These are phyloP conservation scores for Calosoma granatense DNA, from an alignment of 1,140 invertebrate genomes.

Conservation along the genomic window DNA sequence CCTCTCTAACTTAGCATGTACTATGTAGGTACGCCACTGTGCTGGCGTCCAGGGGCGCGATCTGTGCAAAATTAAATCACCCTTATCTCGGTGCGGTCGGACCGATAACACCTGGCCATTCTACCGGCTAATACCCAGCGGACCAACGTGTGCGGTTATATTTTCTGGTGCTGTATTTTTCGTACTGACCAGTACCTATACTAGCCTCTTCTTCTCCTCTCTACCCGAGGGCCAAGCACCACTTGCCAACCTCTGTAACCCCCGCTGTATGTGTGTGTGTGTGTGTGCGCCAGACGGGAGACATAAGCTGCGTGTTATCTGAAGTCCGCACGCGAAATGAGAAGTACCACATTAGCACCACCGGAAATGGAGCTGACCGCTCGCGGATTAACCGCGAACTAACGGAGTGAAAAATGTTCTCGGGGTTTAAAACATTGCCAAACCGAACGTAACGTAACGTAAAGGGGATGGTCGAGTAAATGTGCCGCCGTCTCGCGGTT, in stretches of 20 bases:
- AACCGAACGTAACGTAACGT: neutral
- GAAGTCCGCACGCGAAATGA: neutral
- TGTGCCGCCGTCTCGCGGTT: neutral
- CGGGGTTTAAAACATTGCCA: neutral
- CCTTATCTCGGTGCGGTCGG: neutral
- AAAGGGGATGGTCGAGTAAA: neutral
- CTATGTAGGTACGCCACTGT: too few relatives aligned
- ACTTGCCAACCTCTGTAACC: neutral
- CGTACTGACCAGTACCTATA: neutral
- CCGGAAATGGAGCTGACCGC: conserved; percentile 4
- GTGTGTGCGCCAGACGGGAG: too few relatives aligned
- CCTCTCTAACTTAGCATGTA: too few relatives aligned
- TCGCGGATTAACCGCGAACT: conserved; percentile 3
- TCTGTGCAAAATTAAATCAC: conserved; percentile 2
- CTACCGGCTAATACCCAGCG: neutral
- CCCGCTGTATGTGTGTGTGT: neutral
- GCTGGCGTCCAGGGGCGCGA: too few relatives aligned
- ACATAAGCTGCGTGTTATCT: conserved; percentile 6
- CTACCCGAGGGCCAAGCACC: neutral
- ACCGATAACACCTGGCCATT: conserved; percentile 7
- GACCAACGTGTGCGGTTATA: neutral
- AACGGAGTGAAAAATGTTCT: conserved; percentile 2
- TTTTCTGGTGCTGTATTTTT: neutral
- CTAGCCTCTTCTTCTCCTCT: neutral
- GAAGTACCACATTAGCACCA: conserved; percentile 4